phyloP scores from a whole-genome alignment of 2,888 invertebrate genomes.

The Trachelus troglodyta region DNA sequence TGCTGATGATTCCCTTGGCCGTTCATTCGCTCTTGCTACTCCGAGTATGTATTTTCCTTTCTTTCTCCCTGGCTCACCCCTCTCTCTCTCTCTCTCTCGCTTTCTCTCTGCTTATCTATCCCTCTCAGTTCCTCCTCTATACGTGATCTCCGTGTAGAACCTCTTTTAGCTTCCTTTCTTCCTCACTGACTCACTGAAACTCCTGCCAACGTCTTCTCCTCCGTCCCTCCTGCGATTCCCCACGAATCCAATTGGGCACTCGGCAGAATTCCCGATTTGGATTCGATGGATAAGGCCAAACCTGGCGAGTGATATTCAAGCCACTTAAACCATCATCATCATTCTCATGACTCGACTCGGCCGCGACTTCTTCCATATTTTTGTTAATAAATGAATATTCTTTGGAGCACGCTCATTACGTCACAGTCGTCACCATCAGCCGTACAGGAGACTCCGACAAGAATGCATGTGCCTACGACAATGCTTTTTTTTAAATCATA shows the following conservation, averaged over 20 bases:
- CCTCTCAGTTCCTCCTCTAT: not conserved
- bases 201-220: not conserved
- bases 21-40: constrained; percentile 32
- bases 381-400: not conserved
- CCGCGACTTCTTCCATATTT: not conserved
- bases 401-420: not conserved
- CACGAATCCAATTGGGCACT: constrained; percentile 13
- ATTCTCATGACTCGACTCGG: not conserved
- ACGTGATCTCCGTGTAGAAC: not conserved
- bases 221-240: not conserved
- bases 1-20: constrained; percentile 52
- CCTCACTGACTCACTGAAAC: not conserved
- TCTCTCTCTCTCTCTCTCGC: too few relatives aligned
- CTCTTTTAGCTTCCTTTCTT: not conserved
- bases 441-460: not conserved
- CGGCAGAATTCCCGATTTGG: constrained; percentile 19
- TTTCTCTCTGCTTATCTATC: not conserved
- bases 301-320: constrained; percentile 20
- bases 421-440: not conserved
- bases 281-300: constrained; percentile 21
- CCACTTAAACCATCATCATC: constrained; percentile 8
- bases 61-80: not conserved
- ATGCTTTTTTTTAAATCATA: not conserved
- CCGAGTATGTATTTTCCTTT: not conserved
- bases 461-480: not conserved